Evolutionary conservation across 2,888 invertebrate genomes (phyloP), one percentile per base, ranked within the genome.

Genomic region (Deilephila porcellus): DNA sequence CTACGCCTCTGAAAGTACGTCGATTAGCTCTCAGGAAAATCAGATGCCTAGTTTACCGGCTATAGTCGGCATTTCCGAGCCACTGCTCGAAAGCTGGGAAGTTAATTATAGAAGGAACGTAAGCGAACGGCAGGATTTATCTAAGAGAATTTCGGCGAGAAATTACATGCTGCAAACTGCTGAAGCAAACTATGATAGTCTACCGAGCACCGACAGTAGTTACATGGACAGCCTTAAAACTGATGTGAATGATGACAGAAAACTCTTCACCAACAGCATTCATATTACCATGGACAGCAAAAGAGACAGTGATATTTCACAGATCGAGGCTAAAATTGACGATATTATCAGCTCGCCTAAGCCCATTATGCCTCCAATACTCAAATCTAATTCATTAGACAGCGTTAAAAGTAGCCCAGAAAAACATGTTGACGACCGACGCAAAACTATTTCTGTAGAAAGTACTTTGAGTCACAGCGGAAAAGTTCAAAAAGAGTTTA

Each of bases 391-490:
- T 87, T 96, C 96, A 74, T 90, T 96, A 85, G 96, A 96, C 86
- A 96, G 96, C 81, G 92, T 96, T 79, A 95, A 95, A 81, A 95
- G 95, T 85, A 93, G 95, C 78, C 94, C 95, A 17, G 95, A 95
- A 78, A 94, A 91, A 78, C 86, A 88, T 62, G 85, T 87, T 32
- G 95, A 94, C 37, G 93, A 93, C 76, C 91, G 92, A 83, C 85
- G 93, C 60, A 95, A 95, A 82, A 95, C 95, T 1, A 91, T 94
- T 79, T 95, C 95, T 6, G 93, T 93, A 8, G 95, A 95, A 80
- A 95, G 94, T 76, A 88, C 93, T 76, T 83, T 94, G 76, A 91
- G 91, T 77, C 83, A 84, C 71, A 83, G 83, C 74, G 81, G 79
- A 11, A 90, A 86, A 74, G 71, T 77, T 72, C 85, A 87, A 59